These are phyloP conservation scores for Tachycineta bicolor DNA, from an alignment of 2,113 vertebrate species.

Conservation along the genomic window DNA sequence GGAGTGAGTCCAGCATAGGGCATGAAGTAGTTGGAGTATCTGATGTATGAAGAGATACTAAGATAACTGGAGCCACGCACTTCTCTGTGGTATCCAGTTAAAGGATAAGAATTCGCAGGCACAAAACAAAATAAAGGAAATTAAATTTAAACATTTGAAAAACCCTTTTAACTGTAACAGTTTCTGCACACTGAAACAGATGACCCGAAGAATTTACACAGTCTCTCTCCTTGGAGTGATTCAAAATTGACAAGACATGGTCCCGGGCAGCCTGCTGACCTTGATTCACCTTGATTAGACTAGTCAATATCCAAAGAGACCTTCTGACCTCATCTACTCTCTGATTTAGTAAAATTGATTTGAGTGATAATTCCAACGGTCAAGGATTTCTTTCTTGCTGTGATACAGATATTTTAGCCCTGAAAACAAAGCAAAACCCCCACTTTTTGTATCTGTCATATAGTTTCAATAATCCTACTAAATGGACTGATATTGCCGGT, in stretches of 20 bases:
- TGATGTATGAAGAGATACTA: neutral
- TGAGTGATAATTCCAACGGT: neutral
- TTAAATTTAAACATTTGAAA: neutral
- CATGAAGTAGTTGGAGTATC: neutral
- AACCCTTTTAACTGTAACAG: accelerated
- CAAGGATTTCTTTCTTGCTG: neutral
- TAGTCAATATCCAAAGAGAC: neutral
- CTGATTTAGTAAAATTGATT: neutral
- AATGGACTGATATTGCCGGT: neutral
- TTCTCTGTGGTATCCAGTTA: neutral
- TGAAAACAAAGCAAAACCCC: neutral
- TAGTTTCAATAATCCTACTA: neutral
- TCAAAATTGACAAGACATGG: neutral
- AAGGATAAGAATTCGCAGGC: neutral
- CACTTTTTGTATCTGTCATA: neutral
- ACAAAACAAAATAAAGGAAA: neutral
- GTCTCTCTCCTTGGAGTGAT: neutral
- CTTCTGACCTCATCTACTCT: neutral
- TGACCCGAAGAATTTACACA: neutral
- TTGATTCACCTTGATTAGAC: neutral
- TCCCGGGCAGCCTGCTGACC: neutral
- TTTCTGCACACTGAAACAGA: neutral
- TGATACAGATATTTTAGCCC: neutral
- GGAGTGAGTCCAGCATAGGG: neutral
- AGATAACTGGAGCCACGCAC: neutral